Percentiles rank a stretch among this genome's conserved stretches.
Conservation (phyloP, 2,888 invertebrate genomes). For the Microchrysa polita region DNA sequence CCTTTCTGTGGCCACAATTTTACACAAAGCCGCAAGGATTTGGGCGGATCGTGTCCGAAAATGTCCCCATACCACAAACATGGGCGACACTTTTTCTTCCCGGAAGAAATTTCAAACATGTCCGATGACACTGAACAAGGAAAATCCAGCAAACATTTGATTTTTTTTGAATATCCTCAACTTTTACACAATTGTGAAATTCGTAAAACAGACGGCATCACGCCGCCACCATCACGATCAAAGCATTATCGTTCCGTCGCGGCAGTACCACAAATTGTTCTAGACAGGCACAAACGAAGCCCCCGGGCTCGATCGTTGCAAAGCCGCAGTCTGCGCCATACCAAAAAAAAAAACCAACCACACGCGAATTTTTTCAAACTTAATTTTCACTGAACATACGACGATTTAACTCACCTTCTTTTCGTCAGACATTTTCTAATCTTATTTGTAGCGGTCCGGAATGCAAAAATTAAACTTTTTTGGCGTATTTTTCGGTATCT, state of each 20-base stretch:
- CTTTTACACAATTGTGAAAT: no score
- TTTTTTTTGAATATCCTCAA: no score
- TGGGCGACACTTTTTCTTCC: no score
- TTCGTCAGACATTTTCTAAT: conserved; percentile 57
- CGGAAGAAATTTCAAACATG: no score
- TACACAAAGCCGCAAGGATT: no score
- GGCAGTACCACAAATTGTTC: background rate
- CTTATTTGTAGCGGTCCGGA: conserved; percentile 49
- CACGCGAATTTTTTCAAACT: conserved; percentile 15
- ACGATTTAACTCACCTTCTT: conserved; percentile 56
- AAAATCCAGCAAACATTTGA: no score
- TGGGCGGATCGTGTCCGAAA: no score
- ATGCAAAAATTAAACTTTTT: conserved; percentile 32
- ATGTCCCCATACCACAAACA: no score
- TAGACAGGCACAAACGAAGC: background rate
- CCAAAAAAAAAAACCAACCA: background rate
- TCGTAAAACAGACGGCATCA: conserved; percentile 22
- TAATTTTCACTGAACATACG: conserved; percentile 27
- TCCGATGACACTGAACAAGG: no score
- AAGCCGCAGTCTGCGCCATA: background rate
- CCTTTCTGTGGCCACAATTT: no score
- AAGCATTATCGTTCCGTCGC: background rate
- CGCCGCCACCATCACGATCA: conserved; percentile 18
- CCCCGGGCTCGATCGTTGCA: background rate
- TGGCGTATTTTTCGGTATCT: conserved; percentile 20